These are phyloP conservation scores for Mesaphorura yosii DNA, from an alignment of 1,140 invertebrate genomes.

Conservation along the genomic window DNA sequence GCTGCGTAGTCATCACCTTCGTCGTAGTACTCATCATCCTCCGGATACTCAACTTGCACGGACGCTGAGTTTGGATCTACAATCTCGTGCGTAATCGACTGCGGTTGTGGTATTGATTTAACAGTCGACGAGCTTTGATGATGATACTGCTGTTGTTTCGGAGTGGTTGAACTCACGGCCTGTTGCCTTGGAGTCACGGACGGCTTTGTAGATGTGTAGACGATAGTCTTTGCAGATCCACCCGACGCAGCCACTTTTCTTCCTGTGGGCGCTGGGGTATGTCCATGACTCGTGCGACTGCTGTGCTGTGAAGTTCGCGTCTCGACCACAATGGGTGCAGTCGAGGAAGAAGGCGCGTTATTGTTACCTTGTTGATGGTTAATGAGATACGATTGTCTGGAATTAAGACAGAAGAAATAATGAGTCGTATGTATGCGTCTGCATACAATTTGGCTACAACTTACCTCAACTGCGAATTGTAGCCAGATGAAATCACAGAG, in stretches of 20 bases:
- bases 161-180: constrained; percentile 2
- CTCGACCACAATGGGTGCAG: no score
- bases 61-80: no score
- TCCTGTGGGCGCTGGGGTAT: constrained; percentile 20
- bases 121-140: no score
- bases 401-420: constrained; percentile 24
- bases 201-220: constrained; percentile 13
- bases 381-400: constrained; percentile 23
- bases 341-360: no score
- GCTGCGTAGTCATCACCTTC: not conserved
- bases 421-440: constrained; percentile 5
- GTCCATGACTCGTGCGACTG: constrained; percentile 15
- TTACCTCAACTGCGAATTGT: constrained; percentile 27
- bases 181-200: no score
- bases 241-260: constrained; percentile 27
- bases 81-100: no score
- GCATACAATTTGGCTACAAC: no score
- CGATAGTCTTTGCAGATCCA: constrained; percentile 25
- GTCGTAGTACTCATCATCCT: no score
- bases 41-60: no score
- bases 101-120: no score
- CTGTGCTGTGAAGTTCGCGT: no score
- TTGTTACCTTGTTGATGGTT: constrained; percentile 20
- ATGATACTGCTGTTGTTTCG: not conserved
- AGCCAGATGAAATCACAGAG: constrained; percentile 23